These are phyloP conservation scores for Monarcha castaneiventris DNA, from an alignment of 2,113 vertebrate species.

Conservation along the genomic window DNA sequence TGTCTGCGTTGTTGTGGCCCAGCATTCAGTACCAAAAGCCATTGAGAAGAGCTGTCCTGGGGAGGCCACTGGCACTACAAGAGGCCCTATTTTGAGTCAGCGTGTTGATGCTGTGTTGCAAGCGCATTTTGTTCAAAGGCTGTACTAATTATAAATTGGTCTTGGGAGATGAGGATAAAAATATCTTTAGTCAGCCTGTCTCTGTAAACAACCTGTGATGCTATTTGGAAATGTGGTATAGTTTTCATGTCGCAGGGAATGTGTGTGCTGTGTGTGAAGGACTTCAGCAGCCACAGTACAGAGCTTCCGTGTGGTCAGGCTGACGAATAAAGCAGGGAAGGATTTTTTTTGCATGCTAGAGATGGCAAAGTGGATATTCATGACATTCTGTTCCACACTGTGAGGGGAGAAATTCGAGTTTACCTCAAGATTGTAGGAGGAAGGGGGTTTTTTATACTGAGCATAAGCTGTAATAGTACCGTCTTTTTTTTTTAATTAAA, in stretches of 20 bases:
- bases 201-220: conserved; percentile 50
- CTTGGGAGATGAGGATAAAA: conserved; percentile 38
- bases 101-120: not conserved
- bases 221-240: conserved; percentile 2
- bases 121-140: conserved; percentile 31
- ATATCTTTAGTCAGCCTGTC: conserved; percentile 17
- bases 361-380: not conserved
- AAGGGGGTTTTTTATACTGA: not conserved
- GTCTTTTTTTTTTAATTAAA: not conserved
- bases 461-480: not conserved
- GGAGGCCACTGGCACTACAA: not conserved
- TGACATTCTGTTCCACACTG: not conserved
- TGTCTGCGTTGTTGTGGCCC: not conserved
- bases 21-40: not conserved
- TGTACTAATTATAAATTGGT: conserved; percentile 52
- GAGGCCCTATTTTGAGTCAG: not conserved
- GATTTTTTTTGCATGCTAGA: not conserved
- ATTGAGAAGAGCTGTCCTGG: not conserved
- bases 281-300: not conserved
- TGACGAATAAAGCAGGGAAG: not conserved
- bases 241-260: not conserved
- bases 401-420: not conserved
- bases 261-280: not conserved
- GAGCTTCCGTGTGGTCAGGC: not conserved
- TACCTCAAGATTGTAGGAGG: not conserved